Percentiles rank a stretch among this genome's conserved stretches.
These are phyloP conservation scores for Perca flavescens DNA, from an alignment of 2,113 vertebrate genomes.

Conservation along the genomic window DNA sequence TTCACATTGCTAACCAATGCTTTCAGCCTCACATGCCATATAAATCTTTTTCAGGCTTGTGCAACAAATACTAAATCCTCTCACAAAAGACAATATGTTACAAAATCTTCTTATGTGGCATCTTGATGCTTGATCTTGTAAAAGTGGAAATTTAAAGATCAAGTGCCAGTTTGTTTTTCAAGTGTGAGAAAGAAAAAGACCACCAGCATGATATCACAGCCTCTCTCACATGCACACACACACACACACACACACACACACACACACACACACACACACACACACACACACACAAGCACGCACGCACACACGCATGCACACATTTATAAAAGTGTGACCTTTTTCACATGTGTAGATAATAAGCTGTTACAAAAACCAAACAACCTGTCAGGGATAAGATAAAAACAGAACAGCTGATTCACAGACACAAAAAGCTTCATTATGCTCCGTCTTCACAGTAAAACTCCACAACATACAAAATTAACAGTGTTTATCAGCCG, in stretches of 20 bases:
- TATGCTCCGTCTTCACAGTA: background rate
- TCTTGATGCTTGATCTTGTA: conserved; percentile 31
- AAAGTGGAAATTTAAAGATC: conserved; percentile 48
- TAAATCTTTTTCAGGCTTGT: background rate
- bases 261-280: conserved; percentile 28
- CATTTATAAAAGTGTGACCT: conserved; percentile 64
- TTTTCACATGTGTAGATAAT: conserved; percentile 74
- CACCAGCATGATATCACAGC: conserved; percentile 60
- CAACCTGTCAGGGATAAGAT: conserved; percentile 82
- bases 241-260: conserved; percentile 39
- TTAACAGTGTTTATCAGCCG: background rate
- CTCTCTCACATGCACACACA: conserved; percentile 22
- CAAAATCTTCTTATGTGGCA: conserved; percentile 18
- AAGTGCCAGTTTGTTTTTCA: conserved; percentile 67
- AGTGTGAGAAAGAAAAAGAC: conserved; percentile 66
- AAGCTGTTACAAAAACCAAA: conserved; percentile 84
- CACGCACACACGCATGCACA: conserved; percentile 42
- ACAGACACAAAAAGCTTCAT: conserved; percentile 48
- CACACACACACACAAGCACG: conserved; percentile 37
- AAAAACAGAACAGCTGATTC: conserved; percentile 76
- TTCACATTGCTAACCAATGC: conserved; percentile 33
- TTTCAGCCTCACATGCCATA: background rate
- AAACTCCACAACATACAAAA: conserved; percentile 7
- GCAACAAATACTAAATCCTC: conserved; percentile 14
- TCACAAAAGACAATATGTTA: background rate